Percentiles rank a stretch among this genome's conserved stretches.
Evolutionary conservation across 1,140 invertebrate species (phyloP).

Genomic region (Globodera ellingtonae): DNA sequence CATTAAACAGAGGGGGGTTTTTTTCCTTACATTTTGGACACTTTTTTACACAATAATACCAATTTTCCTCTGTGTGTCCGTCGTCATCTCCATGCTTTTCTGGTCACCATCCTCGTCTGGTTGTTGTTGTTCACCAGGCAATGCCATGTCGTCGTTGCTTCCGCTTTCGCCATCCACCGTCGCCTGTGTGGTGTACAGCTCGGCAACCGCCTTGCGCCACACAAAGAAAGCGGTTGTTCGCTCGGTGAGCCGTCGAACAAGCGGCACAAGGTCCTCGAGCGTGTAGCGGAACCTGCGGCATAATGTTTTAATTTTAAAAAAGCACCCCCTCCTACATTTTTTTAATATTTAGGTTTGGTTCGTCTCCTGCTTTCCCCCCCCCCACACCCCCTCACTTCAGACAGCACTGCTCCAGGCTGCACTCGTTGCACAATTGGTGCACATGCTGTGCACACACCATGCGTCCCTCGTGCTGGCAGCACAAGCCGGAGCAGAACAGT

Average conservation of each 20-base stretch:
- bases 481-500: constrained; percentile 44
- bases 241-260: constrained; percentile 25
- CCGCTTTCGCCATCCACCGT: background rate
- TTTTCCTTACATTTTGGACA: background rate
- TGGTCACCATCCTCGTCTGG: no score
- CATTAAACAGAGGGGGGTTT: background rate
- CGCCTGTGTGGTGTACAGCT: constrained; percentile 14
- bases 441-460: constrained; percentile 45
- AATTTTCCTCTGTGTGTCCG: background rate
- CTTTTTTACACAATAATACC: background rate
- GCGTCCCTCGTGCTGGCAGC: constrained; percentile 34
- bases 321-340: background rate
- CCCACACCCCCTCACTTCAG: constrained; percentile 31
- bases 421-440: constrained; percentile 40
- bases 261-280: constrained; percentile 42
- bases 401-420: constrained; percentile 34
- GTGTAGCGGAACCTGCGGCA: constrained; percentile 24
- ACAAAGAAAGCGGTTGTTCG: constrained; percentile 36
- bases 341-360: background rate
- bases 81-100: no score
- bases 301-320: constrained; percentile 1
- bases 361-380: background rate
- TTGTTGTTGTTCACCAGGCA: no score
- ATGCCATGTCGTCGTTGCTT: background rate
- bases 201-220: constrained; percentile 21